Conservation (phyloP, 2,888 invertebrate genomes). For the Pimpla rufipes region DNA sequence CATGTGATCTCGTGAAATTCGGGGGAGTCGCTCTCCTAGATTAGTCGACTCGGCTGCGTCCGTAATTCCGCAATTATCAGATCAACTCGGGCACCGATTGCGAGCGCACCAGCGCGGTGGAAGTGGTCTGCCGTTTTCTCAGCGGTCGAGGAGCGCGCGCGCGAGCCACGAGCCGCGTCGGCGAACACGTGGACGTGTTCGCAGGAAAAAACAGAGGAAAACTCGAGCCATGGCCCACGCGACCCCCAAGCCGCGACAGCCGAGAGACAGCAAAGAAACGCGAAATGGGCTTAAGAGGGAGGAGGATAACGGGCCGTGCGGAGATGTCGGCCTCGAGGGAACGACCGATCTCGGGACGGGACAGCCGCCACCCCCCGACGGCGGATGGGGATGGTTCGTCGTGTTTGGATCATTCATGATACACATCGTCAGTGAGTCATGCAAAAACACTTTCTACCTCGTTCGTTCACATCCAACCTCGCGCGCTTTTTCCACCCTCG, state of each 20-base stretch:
- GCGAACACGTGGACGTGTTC: constrained; percentile 15
- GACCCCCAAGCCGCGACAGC: constrained; percentile 64
- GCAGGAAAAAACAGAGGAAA: constrained; percentile 16
- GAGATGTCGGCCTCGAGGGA: constrained; percentile 58
- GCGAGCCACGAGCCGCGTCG: not conserved
- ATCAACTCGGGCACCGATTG: not conserved
- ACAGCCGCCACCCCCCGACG: constrained; percentile 91
- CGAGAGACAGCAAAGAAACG: constrained; percentile 46
- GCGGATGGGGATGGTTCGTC: constrained; percentile 98
- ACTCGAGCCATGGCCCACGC: constrained; percentile 75
- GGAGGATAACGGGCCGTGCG: constrained; percentile 64
- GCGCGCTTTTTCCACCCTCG: not conserved
- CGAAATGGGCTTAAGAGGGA: constrained; percentile 62
- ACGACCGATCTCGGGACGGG: constrained; percentile 45
- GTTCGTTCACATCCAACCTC: no score
- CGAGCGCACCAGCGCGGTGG: not conserved
- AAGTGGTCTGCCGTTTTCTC: not conserved
- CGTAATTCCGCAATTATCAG: constrained; percentile 15
- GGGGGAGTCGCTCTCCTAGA: constrained; percentile 36
- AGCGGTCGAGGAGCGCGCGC: not conserved
- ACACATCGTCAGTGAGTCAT: constrained; percentile 95
- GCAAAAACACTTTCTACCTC: constrained; percentile 13
- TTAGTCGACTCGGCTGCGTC: not conserved
- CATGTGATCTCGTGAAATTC: constrained; percentile 31
- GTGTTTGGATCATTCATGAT: constrained; percentile 98